phyloP scores from a whole-genome alignment of 2,797 vertebrate species.

The Argentina silus region DNA sequence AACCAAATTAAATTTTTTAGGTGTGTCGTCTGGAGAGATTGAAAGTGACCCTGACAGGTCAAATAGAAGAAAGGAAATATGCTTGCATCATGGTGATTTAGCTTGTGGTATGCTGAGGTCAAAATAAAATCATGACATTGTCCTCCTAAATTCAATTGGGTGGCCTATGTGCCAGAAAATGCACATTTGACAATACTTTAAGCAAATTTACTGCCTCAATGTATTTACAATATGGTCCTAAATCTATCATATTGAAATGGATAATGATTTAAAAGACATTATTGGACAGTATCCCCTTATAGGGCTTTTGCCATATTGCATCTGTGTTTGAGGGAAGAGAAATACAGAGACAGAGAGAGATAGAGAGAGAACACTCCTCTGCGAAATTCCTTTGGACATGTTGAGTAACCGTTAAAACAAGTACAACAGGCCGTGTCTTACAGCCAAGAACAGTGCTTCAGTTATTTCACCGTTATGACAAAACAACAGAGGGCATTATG shows the following conservation, averaged over 20 bases:
- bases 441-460: background rate
- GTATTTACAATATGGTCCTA: background rate
- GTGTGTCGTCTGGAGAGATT: background rate
- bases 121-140: background rate
- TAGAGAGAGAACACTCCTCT: background rate
- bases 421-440: background rate
- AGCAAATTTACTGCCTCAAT: no score
- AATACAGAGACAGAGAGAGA: background rate
- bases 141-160: background rate
- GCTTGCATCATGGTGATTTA: background rate
- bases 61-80: slow-evolving; percentile 3
- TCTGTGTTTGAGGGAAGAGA: no score
- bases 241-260: no score
- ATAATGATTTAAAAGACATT: no score
- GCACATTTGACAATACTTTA: background rate
- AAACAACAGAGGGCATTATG: background rate
- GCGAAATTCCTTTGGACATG: background rate
- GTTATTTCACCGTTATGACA: background rate
- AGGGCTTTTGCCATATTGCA: no score
- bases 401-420: background rate
- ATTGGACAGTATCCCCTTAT: no score
- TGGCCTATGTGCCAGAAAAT: background rate
- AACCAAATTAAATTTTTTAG: background rate
- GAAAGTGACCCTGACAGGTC: slow-evolving; percentile 10
- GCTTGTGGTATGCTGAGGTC: background rate